These are phyloP conservation scores for Trogon surrucura DNA, from an alignment of 2,113 vertebrate species.

Conservation along the genomic window DNA sequence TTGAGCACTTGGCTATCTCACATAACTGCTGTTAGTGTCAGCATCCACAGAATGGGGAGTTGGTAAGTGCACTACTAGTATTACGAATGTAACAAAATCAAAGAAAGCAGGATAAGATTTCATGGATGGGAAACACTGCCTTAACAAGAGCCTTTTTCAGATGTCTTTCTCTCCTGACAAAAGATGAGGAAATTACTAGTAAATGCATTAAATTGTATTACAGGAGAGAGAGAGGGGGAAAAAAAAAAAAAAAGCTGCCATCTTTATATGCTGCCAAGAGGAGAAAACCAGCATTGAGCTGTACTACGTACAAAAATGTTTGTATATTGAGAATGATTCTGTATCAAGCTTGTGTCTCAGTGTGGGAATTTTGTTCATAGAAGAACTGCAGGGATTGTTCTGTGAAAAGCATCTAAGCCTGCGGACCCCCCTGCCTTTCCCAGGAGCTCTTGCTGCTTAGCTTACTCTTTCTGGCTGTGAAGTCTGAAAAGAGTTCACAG, in stretches of 20 bases:
- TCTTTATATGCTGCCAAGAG: neutral
- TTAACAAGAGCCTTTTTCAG: conserved; percentile 48
- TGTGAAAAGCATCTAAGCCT: neutral
- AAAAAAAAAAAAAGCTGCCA: neutral
- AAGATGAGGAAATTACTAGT: conserved; percentile 46
- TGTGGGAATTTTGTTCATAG: neutral
- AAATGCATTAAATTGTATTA: conserved; percentile 12
- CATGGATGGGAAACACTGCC: conserved; percentile 29
- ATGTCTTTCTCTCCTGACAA: conserved; percentile 7
- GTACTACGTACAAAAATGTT: neutral
- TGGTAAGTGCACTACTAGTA: neutral
- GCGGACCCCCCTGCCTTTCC: neutral
- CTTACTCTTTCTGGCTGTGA: conserved; percentile 21
- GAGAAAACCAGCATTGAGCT: neutral
- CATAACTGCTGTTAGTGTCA: neutral
- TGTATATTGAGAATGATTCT: neutral
- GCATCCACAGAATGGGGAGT: neutral
- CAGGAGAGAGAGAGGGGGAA: neutral
- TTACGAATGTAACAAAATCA: conserved; percentile 34
- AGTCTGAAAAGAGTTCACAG: conserved; percentile 14
- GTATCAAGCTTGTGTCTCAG: neutral
- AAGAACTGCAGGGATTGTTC: neutral
- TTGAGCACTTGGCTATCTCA: neutral
- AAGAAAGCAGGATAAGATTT: conserved; percentile 46
- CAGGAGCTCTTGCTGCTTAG: conserved; percentile 2